Percentiles rank a stretch among this genome's conserved stretches.
phyloP scores from a whole-genome alignment of 2,888 invertebrate genomes.

The Machimus atricapillus region DNA sequence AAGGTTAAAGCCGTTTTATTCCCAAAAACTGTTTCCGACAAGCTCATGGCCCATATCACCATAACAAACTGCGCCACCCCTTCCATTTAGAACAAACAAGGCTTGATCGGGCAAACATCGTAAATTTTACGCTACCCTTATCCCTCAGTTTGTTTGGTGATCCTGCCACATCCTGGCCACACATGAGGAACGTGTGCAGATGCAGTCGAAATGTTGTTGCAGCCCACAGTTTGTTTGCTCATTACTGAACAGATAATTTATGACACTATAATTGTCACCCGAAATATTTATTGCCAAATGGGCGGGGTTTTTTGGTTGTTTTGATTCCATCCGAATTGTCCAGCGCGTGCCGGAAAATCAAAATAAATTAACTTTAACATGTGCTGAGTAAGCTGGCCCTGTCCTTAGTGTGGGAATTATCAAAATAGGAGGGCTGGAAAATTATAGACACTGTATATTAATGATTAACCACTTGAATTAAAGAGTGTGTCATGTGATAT shows the following conservation, averaged over 20 bases:
- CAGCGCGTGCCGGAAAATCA: background rate
- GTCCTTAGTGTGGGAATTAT: background rate
- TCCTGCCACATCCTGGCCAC: background rate
- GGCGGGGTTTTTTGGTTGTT: background rate
- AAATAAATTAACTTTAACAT: background rate
- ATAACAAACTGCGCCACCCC: background rate
- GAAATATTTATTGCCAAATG: background rate
- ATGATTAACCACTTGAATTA: background rate
- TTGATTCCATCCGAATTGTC: background rate
- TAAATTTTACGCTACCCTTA: conserved; percentile 8
- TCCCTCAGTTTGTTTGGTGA: background rate
- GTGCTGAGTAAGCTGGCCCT: background rate
- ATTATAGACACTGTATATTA: background rate
- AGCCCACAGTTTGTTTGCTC: conserved; percentile 15
- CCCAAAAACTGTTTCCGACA: background rate
- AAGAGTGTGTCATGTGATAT: background rate
- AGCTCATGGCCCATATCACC: background rate
- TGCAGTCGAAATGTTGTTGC: background rate
- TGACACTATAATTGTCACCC: conserved; percentile 16
- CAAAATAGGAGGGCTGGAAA: background rate
- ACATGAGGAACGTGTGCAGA: background rate
- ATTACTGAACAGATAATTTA: background rate
- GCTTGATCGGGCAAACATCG: background rate
- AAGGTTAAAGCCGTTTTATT: background rate
- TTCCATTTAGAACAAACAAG: background rate